Percentiles rank a stretch among this genome's conserved stretches.
These are phyloP conservation scores for Spea hammondii DNA, from an alignment of 2,797 vertebrate species.

Conservation along the genomic window DNA sequence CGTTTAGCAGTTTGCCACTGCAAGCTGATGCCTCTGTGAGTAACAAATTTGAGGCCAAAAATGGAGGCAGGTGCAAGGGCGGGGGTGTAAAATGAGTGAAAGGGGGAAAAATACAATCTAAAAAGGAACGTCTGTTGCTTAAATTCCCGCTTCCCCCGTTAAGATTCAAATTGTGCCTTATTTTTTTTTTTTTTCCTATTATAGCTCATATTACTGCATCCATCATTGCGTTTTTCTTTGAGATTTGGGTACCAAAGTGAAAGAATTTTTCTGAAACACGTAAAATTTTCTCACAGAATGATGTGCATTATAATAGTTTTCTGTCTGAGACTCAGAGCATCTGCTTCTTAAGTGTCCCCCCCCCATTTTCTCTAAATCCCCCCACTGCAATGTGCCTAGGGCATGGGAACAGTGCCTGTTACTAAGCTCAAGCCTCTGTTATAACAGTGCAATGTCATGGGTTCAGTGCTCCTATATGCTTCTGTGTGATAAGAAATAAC, in stretches of 20 bases:
- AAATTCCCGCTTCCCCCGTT: slow-evolving; percentile 66
- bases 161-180: slow-evolving; percentile 68
- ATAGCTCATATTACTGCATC: slow-evolving; percentile 54
- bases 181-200: slow-evolving; percentile 64
- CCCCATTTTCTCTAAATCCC: slow-evolving; percentile 61
- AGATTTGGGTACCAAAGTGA: slow-evolving; percentile 59
- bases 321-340: slow-evolving; percentile 65
- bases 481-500: slow-evolving; percentile 60
- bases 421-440: slow-evolving; percentile 50
- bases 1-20: slow-evolving; percentile 66
- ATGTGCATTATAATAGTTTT: slow-evolving; percentile 64
- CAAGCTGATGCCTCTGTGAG: slow-evolving; percentile 75
- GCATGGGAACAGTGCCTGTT: slow-evolving; percentile 67
- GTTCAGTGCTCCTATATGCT: slow-evolving; percentile 57
- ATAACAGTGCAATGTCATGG: slow-evolving; percentile 50
- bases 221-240: slow-evolving; percentile 59
- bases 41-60: slow-evolving; percentile 70
- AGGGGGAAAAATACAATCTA: slow-evolving; percentile 46
- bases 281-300: slow-evolving; percentile 63
- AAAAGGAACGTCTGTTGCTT: slow-evolving; percentile 73
- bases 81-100: slow-evolving; percentile 58
- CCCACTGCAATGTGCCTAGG: slow-evolving; percentile 56
- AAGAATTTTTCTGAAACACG: slow-evolving; percentile 61
- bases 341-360: slow-evolving; percentile 64
- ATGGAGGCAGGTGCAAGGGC: slow-evolving; percentile 73